phyloP scores from a whole-genome alignment of 1,140 invertebrate genomes.

The Pentalonia nigronervosa region DNA sequence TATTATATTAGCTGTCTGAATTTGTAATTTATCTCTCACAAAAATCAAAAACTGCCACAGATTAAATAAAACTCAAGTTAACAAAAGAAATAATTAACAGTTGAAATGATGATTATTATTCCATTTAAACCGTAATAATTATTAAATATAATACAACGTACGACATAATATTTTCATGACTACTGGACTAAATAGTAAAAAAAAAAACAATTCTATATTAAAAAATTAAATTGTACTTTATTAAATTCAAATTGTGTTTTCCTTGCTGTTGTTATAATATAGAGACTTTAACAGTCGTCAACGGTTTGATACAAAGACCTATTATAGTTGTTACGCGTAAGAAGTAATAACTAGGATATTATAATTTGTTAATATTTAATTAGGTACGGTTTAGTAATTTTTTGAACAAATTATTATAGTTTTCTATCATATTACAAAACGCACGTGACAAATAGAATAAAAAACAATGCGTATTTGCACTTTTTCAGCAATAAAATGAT shows the following conservation, averaged over 20 bases:
- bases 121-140: background rate
- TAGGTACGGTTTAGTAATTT: background rate
- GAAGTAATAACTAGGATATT: background rate
- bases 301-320: background rate
- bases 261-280: background rate
- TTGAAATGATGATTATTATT: background rate
- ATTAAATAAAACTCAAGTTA: background rate
- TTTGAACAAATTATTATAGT: background rate
- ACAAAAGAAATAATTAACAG: background rate
- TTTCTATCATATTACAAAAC: background rate
- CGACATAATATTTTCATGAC: background rate
- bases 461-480: background rate
- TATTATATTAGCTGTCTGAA: background rate
- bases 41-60: background rate
- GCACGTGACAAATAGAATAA: background rate
- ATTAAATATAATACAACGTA: background rate
- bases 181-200: background rate
- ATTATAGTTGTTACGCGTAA: too few species aligned
- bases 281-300: constrained; percentile 26
- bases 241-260: background rate
- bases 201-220: background rate
- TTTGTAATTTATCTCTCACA: background rate
- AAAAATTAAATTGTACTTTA: background rate
- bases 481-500: background rate
- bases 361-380: background rate